Evolutionary conservation across 2,888 invertebrate genomes (phyloP).

Genomic region (Oegoconia quadripuncta): DNA sequence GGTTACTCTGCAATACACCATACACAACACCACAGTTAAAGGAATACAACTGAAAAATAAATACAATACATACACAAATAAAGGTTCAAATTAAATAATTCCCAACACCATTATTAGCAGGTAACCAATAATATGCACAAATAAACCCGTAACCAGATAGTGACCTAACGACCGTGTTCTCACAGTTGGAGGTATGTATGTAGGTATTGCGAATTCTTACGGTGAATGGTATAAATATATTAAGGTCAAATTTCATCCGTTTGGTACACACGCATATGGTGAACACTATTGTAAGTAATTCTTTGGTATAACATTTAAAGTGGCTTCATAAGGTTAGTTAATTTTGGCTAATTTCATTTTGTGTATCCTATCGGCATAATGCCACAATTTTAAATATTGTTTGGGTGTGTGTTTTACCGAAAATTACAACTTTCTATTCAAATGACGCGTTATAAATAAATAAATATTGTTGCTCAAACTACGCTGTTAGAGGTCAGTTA

Average conservation of each 20-base stretch:
- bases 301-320: no score
- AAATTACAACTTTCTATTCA: no score
- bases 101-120: conserved; percentile 10
- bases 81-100: neutral
- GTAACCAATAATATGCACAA: neutral
- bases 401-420: no score
- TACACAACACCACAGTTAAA: conserved; percentile 18
- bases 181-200: neutral
- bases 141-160: conserved; percentile 2
- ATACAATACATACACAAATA: conserved; percentile 1
- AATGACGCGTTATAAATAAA: no score
- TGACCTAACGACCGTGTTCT: conserved; percentile 10
- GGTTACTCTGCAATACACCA: conserved; percentile 82
- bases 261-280: neutral
- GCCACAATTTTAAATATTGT: no score
- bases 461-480: no score
- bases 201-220: neutral
- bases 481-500: no score
- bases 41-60: conserved; percentile 19
- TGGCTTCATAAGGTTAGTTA: no score
- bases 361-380: no score
- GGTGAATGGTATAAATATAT: conserved; percentile 4
- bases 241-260: neutral
- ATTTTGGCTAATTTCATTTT: no score
- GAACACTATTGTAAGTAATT: no score